Base-by-base conservation (phyloP, 2,113 vertebrate genomes). In the Psilopsiagon aurifrons region DNA sequence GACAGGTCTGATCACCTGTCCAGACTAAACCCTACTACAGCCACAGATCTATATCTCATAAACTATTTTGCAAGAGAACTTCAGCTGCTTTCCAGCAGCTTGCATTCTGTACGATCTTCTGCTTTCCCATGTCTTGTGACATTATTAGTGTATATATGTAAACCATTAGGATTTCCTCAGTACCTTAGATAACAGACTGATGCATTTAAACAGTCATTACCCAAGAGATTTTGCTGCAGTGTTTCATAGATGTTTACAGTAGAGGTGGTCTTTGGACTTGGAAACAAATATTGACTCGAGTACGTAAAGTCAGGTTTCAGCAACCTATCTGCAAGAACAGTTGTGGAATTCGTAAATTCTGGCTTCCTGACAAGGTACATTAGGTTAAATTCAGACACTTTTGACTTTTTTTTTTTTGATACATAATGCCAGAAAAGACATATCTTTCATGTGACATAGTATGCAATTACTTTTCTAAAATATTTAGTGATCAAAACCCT, bases 241-340 rank as follows among this genome's bases (percentile, higher is more conserved):
- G 57, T 80, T 94, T 88, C 90, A 67, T 3, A 86, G 60, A 51
- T 96, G 93, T 96, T 96, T 96, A 95, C 62, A 96, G 81, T 94
- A 88, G 80, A 90, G 91, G 94, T 95, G 93, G 91, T 94, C 95
- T 95, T 96, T 93, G 94, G 83, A 95, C 94, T 96, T 94, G 15
- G 88, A 88, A 96, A 96, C 90, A 97, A 97, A 96, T 96, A 95
- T 97, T 97, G 92, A 97, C 94, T 93, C 67, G 75, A 83, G 92
- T 71, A 71, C 66, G 71, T 29, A 23, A 94, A 96, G 60, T 78
- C 33, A 75, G 83, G 51, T 90, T 96, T 96, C 83, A 93, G 69
- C 80, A 95, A 88, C 90, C 76, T 93, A 57, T 86, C 80, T 83
- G 88, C 85, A 81, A 87, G 60, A 94, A 81, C 76, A 92, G 93